phyloP scores from a whole-genome alignment of 2,888 invertebrate species.

The Anoplius nigerrimus region DNA sequence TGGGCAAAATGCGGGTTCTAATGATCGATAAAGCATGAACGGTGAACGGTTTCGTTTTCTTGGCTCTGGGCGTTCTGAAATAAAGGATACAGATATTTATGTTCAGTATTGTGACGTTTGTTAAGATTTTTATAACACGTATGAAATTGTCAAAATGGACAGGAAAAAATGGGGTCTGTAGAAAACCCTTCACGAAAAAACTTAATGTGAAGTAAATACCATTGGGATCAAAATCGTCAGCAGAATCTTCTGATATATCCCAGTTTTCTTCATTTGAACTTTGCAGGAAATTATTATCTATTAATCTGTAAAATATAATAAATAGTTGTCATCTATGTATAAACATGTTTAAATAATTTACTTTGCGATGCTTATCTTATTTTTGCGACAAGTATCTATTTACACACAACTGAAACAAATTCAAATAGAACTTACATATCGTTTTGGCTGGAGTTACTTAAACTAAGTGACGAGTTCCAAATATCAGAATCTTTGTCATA shows the following conservation, averaged over 20 bases:
- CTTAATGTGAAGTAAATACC: constrained; percentile 41
- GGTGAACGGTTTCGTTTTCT: constrained; percentile 7
- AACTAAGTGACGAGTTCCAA: too few species aligned
- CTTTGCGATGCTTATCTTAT: too few species aligned
- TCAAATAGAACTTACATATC: too few species aligned
- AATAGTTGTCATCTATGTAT: too few species aligned
- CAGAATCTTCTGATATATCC: constrained; percentile 60
- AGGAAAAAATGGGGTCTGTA: too few species aligned
- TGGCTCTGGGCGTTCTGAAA: constrained; percentile 30
- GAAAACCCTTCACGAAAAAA: background rate
- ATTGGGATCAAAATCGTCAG: constrained; percentile 57
- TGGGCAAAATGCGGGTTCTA: constrained; percentile 46
- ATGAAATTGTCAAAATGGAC: background rate
- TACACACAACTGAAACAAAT: too few species aligned
- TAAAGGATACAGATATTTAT: background rate
- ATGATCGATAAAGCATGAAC: background rate
- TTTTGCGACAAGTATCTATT: too few species aligned
- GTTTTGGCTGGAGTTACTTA: background rate
- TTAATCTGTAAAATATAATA: too few species aligned
- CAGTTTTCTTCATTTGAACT: constrained; percentile 47
- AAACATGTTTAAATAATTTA: too few species aligned
- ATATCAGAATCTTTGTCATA: too few species aligned
- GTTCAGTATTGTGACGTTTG: background rate
- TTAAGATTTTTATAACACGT: background rate
- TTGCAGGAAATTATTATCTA: background rate